Evolutionary conservation across 2,797 vertebrate species (phyloP).

Genomic region (Oreonectes daqikongensis): DNA sequence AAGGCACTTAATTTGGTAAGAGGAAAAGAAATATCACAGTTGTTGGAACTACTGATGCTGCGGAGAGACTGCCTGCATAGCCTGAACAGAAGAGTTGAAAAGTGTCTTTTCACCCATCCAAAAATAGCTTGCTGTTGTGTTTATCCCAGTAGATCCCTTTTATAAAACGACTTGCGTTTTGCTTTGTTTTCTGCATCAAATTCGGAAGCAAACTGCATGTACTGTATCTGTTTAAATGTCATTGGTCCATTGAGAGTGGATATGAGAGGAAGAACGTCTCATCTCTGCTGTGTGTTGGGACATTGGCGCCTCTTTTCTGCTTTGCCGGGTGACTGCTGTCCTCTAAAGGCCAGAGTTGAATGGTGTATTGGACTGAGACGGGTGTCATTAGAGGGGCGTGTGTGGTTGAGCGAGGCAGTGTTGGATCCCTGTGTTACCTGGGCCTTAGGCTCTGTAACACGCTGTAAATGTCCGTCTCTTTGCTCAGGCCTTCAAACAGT

Average conservation of each 20-base stretch:
- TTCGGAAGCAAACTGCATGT: slow-evolving; percentile 67
- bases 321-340: slow-evolving; percentile 24
- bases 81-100: slow-evolving; percentile 61
- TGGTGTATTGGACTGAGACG: slow-evolving; percentile 22
- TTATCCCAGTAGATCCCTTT: slow-evolving; percentile 62
- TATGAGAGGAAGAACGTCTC: neutral
- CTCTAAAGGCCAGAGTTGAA: slow-evolving; percentile 41
- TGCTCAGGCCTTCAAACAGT: slow-evolving; percentile 90
- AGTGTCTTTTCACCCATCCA: slow-evolving; percentile 18
- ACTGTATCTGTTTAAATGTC: slow-evolving; percentile 66
- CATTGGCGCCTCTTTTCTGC: slow-evolving; percentile 17
- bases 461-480: slow-evolving; percentile 91
- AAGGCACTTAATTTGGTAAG: slow-evolving; percentile 97
- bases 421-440: slow-evolving; percentile 72
- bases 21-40: slow-evolving; percentile 81
- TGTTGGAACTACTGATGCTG: slow-evolving; percentile 81
- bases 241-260: slow-evolving; percentile 27
- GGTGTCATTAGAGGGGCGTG: no score
- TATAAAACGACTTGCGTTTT: slow-evolving; percentile 73
- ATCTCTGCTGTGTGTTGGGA: neutral
- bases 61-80: slow-evolving; percentile 80
- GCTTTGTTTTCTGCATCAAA: slow-evolving; percentile 55
- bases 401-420: slow-evolving; percentile 33
- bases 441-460: slow-evolving; percentile 88
- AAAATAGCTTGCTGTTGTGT: slow-evolving; percentile 28